phyloP scores from a whole-genome alignment of 2,888 invertebrate genomes.

The Luffia ferchaultella region DNA sequence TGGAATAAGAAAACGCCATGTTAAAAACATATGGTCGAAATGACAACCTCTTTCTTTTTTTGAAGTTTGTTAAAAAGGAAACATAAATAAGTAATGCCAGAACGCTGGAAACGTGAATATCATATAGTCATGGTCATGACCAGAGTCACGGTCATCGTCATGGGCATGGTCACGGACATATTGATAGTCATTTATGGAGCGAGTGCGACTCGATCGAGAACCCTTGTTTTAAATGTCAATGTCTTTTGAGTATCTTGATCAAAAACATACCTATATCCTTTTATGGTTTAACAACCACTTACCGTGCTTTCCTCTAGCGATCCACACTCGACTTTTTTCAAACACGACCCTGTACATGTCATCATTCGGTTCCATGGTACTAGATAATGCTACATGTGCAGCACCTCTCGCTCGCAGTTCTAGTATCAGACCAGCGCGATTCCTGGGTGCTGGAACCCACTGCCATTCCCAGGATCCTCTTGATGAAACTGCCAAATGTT shows the following conservation, averaged over 20 bases:
- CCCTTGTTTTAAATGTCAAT: too few species aligned
- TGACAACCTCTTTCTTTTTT: background rate
- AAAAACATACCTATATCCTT: too few species aligned
- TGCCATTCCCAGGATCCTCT: constrained; percentile 71
- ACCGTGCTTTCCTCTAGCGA: constrained; percentile 73
- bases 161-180: too few species aligned
- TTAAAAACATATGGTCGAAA: background rate
- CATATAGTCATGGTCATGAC: too few species aligned
- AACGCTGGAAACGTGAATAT: too few species aligned
- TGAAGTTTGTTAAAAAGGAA: too few species aligned
- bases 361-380: constrained; percentile 60
- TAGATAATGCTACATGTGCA: constrained; percentile 67
- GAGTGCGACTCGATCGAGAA: too few species aligned
- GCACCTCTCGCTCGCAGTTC: constrained; percentile 65
- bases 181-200: too few species aligned
- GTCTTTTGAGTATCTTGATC: too few species aligned
- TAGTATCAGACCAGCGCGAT: constrained; percentile 68
- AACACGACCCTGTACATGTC: constrained; percentile 72
- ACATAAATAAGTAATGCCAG: too few species aligned
- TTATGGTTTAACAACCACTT: too few species aligned
- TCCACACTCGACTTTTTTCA: constrained; percentile 69
- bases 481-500: constrained; percentile 70
- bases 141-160: too few species aligned
- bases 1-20: constrained; percentile 15
- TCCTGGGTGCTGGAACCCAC: constrained; percentile 71